phyloP scores from a whole-genome alignment of 2,113 vertebrate genomes.

The Vanacampus margaritifer region DNA sequence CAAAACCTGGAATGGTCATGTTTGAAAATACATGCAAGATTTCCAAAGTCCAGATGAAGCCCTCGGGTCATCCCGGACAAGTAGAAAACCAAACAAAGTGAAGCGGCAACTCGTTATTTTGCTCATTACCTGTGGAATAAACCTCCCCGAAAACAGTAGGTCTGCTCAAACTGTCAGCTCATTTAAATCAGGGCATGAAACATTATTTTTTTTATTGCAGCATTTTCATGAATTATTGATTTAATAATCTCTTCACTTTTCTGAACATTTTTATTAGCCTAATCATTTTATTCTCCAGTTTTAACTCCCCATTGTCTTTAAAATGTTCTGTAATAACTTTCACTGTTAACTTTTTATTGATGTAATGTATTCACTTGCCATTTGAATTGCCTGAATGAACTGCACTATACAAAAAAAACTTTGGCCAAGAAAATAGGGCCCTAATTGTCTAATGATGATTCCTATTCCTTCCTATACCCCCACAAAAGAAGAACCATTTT shows the following conservation, averaged over 20 bases:
- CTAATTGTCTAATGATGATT: no score
- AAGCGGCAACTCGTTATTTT: background rate
- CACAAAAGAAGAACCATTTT: no score
- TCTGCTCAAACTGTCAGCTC: background rate
- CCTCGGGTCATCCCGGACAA: background rate
- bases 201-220: background rate
- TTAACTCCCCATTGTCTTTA: background rate
- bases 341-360: no score
- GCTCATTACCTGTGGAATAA: background rate
- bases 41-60: background rate
- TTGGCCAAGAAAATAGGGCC: no score
- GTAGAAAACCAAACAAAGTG: background rate
- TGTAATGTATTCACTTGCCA: background rate
- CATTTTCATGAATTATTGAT: background rate
- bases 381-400: background rate
- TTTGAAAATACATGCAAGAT: no score
- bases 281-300: background rate
- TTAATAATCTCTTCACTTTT: background rate
- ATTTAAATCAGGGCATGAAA: background rate
- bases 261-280: background rate
- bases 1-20: no score
- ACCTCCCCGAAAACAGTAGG: background rate
- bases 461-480: no score
- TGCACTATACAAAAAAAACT: no score
- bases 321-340: background rate